Percentiles rank a stretch among this genome's conserved stretches.
Conservation (phyloP, 2,113 vertebrate genomes). For the Muntiacus muntjak region DNA sequence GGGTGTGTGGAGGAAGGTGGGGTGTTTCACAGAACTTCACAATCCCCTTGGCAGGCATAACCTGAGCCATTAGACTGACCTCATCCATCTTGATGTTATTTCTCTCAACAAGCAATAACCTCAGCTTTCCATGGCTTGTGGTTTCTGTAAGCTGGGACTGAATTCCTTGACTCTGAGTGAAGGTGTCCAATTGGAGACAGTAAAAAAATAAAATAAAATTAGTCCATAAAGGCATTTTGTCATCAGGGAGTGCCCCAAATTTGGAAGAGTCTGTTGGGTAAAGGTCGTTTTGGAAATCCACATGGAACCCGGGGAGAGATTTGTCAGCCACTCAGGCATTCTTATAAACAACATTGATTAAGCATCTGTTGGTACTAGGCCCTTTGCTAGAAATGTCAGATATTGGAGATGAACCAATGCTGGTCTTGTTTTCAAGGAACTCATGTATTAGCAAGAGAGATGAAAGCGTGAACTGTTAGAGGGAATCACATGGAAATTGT, state of each 20-base stretch:
- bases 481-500: neutral
- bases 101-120: conserved; percentile 78
- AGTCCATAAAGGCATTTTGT: conserved; percentile 58
- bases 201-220: neutral
- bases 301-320: neutral
- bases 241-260: conserved; percentile 44
- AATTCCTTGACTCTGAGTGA: conserved; percentile 78
- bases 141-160: conserved; percentile 78
- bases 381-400: neutral
- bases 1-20: conserved; percentile 45
- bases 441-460: neutral
- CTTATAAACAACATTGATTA: conserved; percentile 11
- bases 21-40: conserved; percentile 64
- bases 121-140: conserved; percentile 78
- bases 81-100: conserved; percentile 76
- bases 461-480: neutral
- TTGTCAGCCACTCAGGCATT: conserved; percentile 19
- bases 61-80: conserved; percentile 74
- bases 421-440: conserved; percentile 41
- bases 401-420: neutral
- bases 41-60: conserved; percentile 73
- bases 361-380: conserved; percentile 22
- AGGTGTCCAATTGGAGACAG: conserved; percentile 65
- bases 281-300: conserved; percentile 46
- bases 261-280: conserved; percentile 20